Evolutionary conservation across 2,797 vertebrate genomes (phyloP).

Genomic region (Clarias pachynema): DNA sequence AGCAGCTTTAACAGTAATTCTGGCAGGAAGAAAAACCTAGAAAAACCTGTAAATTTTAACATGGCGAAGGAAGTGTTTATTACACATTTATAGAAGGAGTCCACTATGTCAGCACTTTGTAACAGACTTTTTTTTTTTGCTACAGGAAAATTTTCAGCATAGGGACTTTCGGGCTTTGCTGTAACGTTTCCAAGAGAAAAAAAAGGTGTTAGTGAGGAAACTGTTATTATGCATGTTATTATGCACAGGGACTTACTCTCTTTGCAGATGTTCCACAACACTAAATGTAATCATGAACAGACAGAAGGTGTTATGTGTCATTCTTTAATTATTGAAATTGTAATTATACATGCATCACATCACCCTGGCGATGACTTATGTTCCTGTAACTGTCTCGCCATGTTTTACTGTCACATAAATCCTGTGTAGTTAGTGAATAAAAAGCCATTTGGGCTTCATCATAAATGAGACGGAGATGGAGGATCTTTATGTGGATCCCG

Average conservation of each 20-base stretch:
- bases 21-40: too few species aligned
- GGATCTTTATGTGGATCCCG: not conserved
- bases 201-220: not conserved
- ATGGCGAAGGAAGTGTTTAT: not conserved
- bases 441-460: not conserved
- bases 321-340: not conserved
- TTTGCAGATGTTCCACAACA: not conserved
- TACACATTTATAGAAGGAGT: not conserved
- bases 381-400: not conserved
- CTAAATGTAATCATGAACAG: not conserved
- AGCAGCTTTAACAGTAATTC: not conserved
- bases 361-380: not conserved
- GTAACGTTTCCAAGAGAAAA: not conserved
- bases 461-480: not conserved
- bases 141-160: not conserved
- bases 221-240: too few species aligned
- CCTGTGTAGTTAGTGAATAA: not conserved
- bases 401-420: not conserved
- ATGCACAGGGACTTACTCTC: not conserved
- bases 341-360: not conserved
- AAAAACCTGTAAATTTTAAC: not conserved
- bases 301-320: too few species aligned
- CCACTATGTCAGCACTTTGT: not conserved
- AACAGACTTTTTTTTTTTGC: not conserved
- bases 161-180: not conserved